Base-by-base conservation (phyloP, 2,888 invertebrate genomes). In the Elegia similella region DNA sequence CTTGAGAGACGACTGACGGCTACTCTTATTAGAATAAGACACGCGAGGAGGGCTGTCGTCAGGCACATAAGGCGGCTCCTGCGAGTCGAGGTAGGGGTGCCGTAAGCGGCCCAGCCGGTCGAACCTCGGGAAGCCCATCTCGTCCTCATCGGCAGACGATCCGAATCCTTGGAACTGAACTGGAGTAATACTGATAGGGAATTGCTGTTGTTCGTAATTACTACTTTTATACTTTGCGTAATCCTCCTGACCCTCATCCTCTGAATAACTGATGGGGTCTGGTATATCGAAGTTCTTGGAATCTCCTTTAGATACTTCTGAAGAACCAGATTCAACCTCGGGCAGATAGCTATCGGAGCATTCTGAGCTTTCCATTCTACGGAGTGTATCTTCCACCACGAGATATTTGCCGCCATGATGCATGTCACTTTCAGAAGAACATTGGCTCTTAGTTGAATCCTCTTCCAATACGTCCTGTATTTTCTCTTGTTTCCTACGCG, bases 331-430 rank as follows among this genome's bases (percentile, higher is more conserved):
- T 69, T 93, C 93, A 43, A 93, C 91, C 80, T 93, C 94, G 2
- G 95, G 95, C 60, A 94, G 84, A 75, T 95, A 95, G 56, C 95
- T 95, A 73, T 95, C 95, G 0, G 94, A 94, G 68, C 94, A 94
- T 73, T 94, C 94, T 0, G 94, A 94, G 66, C 94, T 94, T 68
- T 94, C 94, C 75, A 92, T 88, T 50, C 93, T 92, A 59, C 93
- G 92, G 70, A 70, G 75, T 62, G 70, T 88, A 76, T 87, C 90
- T 59, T 90, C 88, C 1, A 88, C 89, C 0, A 71, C 76, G 50
- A 91, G 78, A 65, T 84, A 88, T 66, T 88, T 81, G 7, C 76
- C 72, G 29, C 82, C 80, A 47, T 86, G 86, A 48, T 80, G 79
- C 66, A 89, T 88, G 50, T 92, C 92, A 67, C 92, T 91, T 75